Base-by-base conservation (phyloP, 2,113 vertebrate species). In the Hemiscyllium ocellatum region DNA sequence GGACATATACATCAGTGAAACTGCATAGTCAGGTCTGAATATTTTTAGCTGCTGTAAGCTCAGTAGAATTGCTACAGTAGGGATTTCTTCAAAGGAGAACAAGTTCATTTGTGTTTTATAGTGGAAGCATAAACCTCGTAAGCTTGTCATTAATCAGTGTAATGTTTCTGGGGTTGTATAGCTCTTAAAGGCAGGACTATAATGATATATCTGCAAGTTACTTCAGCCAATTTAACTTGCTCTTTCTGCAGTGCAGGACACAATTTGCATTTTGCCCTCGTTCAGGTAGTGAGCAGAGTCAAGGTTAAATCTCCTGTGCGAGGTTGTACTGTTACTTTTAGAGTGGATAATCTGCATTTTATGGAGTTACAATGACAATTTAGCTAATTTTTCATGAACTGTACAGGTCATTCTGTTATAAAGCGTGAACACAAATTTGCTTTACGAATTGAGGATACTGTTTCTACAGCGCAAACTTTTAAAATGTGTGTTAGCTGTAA, bases 81-180 rank as follows among this genome's bases (percentile, higher is more conserved):
- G 65, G 29, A n/a, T 91, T 65, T 66, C 56, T n/a, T 29, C 15
- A 24, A 33, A 91, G 56, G 56, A 20, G 56, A 91, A 91, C n/a
- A 61, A 56, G 56, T 91, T 91, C 89, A 65, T 91, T 91, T 91
- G n/a, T 91, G 56, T 91, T 65, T 91, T n/a, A 91, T 91, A 91
- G 29, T 65, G 33, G 89, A 65, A 91, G 65, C 33, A 33, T 66
- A 91, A 91, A 33, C 26, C 52, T 0, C 15, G 52, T 15, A 90
- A n/a, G 29, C 33, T 65, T 91, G 29, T 91, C 61, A 33, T 91
- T 91, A 91, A 91, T 91, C 89, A 65, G 4, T 91, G 52, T 17
- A 66, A 91, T 91, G 56, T 66, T 56, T 91, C 61, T 37, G 56
- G 52, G 52, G 1, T 65, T 17, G 56, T 33, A 91, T 66, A 33